These are phyloP conservation scores for Hippocampus mohnikei DNA, from an alignment of 2,113 vertebrate species.

Conservation along the genomic window DNA sequence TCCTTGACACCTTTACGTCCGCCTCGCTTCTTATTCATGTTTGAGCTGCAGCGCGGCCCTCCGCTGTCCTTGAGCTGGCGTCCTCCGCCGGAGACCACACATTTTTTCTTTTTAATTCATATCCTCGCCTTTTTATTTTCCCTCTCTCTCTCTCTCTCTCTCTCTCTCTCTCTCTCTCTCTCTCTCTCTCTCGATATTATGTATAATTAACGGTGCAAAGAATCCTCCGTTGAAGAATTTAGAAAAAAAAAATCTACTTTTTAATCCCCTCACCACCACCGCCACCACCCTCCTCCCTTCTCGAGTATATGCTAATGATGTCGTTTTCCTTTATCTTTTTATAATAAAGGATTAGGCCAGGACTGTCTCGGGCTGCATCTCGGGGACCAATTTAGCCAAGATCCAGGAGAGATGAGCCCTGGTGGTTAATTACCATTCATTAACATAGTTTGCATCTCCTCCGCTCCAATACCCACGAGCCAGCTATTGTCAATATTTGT, in stretches of 20 bases:
- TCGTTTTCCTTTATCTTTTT: slow-evolving; percentile 81
- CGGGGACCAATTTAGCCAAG: slow-evolving; percentile 80
- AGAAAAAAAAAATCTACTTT: slow-evolving; percentile 74
- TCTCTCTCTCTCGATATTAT: slow-evolving; percentile 46
- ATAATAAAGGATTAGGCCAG: slow-evolving; percentile 82
- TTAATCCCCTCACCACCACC: slow-evolving; percentile 55
- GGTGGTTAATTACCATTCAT: slow-evolving; percentile 84
- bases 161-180: not conserved
- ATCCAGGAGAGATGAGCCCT: slow-evolving; percentile 75
- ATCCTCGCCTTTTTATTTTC: slow-evolving; percentile 20
- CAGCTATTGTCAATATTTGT: slow-evolving; percentile 80
- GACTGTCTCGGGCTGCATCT: slow-evolving; percentile 77
- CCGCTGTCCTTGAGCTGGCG: slow-evolving; percentile 64
- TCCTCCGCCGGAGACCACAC: slow-evolving; percentile 53
- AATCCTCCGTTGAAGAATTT: slow-evolving; percentile 70
- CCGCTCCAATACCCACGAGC: slow-evolving; percentile 70
- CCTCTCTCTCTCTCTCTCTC: not conserved
- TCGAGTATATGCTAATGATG: slow-evolving; percentile 79
- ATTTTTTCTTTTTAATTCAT: slow-evolving; percentile 6
- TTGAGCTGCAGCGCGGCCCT: slow-evolving; percentile 51
- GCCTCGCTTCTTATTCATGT: slow-evolving; percentile 59
- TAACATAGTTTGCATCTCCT: slow-evolving; percentile 81
- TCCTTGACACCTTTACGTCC: slow-evolving; percentile 47
- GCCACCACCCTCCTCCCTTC: slow-evolving; percentile 26
- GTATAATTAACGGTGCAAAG: slow-evolving; percentile 70